These are phyloP conservation scores for Aleiodes sp. DNA, from an alignment of 1,140 invertebrate genomes.

Conservation along the genomic window DNA sequence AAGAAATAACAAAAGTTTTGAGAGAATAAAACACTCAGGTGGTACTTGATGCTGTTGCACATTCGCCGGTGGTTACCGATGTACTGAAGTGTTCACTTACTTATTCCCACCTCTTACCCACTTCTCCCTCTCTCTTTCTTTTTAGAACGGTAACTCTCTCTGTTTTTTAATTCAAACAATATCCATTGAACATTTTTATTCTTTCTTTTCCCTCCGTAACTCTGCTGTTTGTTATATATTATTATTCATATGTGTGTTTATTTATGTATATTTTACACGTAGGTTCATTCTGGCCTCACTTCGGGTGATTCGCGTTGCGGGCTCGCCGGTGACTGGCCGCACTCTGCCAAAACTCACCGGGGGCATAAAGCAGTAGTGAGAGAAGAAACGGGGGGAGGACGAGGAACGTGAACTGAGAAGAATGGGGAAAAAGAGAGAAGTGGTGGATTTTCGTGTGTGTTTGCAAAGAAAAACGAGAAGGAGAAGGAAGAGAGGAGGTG, in stretches of 20 bases:
- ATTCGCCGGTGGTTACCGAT: constrained; percentile 12
- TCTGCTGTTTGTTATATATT: no score
- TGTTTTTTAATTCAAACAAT: background rate
- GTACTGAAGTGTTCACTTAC: constrained; percentile 8
- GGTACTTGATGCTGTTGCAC: background rate
- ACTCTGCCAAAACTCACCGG: background rate
- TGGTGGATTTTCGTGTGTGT: no score
- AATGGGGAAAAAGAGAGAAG: background rate
- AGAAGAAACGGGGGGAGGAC: background rate
- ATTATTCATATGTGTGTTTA: no score
- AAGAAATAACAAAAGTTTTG: no score
- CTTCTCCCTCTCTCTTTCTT: background rate
- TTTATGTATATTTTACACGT: background rate
- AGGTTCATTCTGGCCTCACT: background rate
- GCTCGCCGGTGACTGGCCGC: background rate
- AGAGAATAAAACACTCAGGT: background rate
- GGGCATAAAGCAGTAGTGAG: background rate
- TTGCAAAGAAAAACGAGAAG: constrained; percentile 8
- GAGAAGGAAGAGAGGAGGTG: background rate
- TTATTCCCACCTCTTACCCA: background rate
- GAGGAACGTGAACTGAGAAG: background rate
- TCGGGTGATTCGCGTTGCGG: constrained; percentile 10
- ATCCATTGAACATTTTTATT: background rate
- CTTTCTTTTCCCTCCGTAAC: background rate
- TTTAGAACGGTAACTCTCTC: background rate